A percentile compares a stretch with the other conserved stretches of the same genome.
phyloP scores from a whole-genome alignment of 2,113 vertebrate species.

The Psammodynastes pulverulentus region DNA sequence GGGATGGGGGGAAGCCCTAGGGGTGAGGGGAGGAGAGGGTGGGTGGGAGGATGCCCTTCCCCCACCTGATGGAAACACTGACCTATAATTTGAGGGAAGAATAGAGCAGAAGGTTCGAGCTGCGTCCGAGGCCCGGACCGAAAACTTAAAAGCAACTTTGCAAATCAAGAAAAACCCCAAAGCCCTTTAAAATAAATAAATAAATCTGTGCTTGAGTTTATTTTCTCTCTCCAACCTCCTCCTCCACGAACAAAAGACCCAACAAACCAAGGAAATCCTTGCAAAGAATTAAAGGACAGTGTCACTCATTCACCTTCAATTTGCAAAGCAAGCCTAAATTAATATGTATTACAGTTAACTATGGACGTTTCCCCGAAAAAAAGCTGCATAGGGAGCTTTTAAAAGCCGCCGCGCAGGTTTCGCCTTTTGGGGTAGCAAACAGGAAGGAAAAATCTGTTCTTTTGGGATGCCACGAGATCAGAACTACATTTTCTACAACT shows the following conservation, averaged over 20 bases:
- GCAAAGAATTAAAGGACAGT: slow-evolving; percentile 9
- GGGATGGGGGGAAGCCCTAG: slow-evolving; percentile 50
- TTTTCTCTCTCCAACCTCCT: not conserved
- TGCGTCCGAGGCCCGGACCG: not conserved
- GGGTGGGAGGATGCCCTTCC: slow-evolving; percentile 41
- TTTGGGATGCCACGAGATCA: not conserved
- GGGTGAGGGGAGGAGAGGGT: slow-evolving; percentile 35
- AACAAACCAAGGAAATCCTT: not conserved
- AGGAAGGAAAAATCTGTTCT: not conserved
- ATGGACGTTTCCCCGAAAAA: too few relatives aligned
- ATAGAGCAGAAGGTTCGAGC: not conserved
- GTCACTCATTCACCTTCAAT: slow-evolving; percentile 7
- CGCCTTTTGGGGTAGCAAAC: not conserved
- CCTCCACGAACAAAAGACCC: slow-evolving; percentile 5
- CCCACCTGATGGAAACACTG: slow-evolving; percentile 52
- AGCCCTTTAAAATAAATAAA: not conserved
- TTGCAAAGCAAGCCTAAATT: slow-evolving; percentile 31
- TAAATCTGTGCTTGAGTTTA: not conserved
- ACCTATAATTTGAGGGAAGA: slow-evolving; percentile 33
- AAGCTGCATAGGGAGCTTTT: not conserved
- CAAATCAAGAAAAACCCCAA: not conserved
- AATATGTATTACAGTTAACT: slow-evolving; percentile 9
- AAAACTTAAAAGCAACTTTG: not conserved
- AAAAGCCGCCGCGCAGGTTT: not conserved
- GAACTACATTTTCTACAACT: not conserved